Base-by-base conservation (phyloP, 2,888 invertebrate genomes). In the Lampropteryx suffumata region DNA sequence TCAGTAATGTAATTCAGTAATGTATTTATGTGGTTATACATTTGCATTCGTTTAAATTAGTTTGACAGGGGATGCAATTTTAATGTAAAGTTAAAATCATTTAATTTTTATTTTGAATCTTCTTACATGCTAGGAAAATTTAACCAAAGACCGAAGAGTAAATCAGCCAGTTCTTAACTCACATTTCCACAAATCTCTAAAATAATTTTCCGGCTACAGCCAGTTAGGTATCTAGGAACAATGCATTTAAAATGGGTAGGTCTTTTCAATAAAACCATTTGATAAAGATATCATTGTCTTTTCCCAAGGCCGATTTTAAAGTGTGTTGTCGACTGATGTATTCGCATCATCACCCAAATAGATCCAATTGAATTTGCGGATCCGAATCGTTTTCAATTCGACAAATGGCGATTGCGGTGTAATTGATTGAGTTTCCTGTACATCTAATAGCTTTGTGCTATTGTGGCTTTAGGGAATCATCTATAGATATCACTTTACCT, bases 351-450 rank as follows among this genome's bases (percentile, higher is more conserved):
- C 61, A 60, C 64, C 47, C 57, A 56, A 64, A 64, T 63, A 61
- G 42, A 42, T 48, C 29, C 43, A 30, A 59, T 55, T 57, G 52
- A 58, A 56, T 57, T 57, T 63, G 32, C 44, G 30, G 35, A 68
- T 74, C 71, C 67, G 63, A 73, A 67, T 69, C 55, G 63, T 53
- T 61, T 64, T 73, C 70, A 71, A 69, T 69, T 51, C 62, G 68
- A 72, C 63, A 69, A 72, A 73, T 73, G 71, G 64, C 58, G 57
- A 63, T 65, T 62, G 48, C 51, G 14, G 43, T 46, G 65, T 70
- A 76, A 79, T 79, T 75, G 77, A 78, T 78, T 78, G 66, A 71
- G 60, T 72, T 77, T 79, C 79, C 79, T 76, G 79, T 74, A 65
- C 64, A 36, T 50, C 58, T 71, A 69, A 71, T 69, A 63, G 62